Percentiles rank a stretch among this genome's conserved stretches.
Evolutionary conservation across 2,797 vertebrate genomes (phyloP).

Genomic region (Bradypus variegatus): DNA sequence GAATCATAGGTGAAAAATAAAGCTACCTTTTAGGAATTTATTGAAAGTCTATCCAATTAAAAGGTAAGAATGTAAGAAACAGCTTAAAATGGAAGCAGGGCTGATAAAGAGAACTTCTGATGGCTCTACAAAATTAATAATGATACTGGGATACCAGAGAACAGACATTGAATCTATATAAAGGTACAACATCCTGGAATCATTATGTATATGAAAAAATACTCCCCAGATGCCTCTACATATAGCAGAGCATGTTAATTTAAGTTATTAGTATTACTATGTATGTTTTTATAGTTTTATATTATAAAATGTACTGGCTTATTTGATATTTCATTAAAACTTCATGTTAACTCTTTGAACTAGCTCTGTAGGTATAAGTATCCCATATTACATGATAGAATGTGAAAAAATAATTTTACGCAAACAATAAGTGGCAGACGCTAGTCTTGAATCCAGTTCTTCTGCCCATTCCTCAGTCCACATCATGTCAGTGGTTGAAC

Average conservation of each 20-base stretch:
- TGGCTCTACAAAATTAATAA: neutral
- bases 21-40: neutral
- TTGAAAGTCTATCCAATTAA: neutral
- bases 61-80: neutral
- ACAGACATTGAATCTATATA: neutral
- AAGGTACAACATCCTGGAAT: neutral
- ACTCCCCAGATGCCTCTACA: neutral
- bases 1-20: neutral
- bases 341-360: neutral
- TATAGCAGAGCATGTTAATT: neutral
- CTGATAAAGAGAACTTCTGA: neutral
- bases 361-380: neutral
- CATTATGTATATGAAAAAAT: neutral
- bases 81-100: neutral
- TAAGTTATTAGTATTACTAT: neutral
- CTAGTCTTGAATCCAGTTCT: neutral
- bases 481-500: neutral
- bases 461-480: neutral
- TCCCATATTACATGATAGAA: neutral
- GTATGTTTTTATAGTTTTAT: neutral
- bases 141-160: neutral
- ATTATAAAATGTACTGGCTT: neutral
- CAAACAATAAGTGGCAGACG: neutral
- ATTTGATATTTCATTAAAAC: neutral
- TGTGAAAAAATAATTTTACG: neutral